A percentile compares a stretch with the other conserved stretches of the same genome.
Evolutionary conservation across 2,888 invertebrate species (phyloP).

Genomic region (Eurytoma adleriae): DNA sequence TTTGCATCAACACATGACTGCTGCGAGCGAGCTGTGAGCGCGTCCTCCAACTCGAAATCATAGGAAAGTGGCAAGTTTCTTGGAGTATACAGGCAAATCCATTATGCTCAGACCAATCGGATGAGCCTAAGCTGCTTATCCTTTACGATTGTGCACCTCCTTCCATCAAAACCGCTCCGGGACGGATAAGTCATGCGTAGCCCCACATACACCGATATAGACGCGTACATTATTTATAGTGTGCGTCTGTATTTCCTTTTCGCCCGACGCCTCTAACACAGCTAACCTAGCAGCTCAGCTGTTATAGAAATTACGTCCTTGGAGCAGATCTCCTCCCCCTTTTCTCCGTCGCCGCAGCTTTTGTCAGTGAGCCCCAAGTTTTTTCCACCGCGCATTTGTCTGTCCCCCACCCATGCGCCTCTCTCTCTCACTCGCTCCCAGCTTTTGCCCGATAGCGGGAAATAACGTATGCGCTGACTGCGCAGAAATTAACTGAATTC

Average conservation of each 20-base stretch:
- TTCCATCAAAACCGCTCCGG: not conserved
- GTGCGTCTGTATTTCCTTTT: slow-evolving; percentile 37
- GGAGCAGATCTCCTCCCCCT: slow-evolving; percentile 1
- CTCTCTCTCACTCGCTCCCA: not conserved
- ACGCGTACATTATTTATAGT: not conserved
- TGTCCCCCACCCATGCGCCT: not conserved
- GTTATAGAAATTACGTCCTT: slow-evolving; percentile 41
- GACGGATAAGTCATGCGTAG: slow-evolving; percentile 33
- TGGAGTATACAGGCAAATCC: slow-evolving; percentile 39
- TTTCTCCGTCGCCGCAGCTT: not conserved
- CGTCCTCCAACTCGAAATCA: slow-evolving; percentile 13
- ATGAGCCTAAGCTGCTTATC: slow-evolving; percentile 58
- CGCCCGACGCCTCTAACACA: slow-evolving; percentile 25
- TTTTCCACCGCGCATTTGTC: slow-evolving; percentile 19
- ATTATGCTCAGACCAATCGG: slow-evolving; percentile 55
- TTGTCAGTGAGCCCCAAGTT: slow-evolving; percentile 6
- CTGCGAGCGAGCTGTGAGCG: no score
- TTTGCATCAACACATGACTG: not conserved
- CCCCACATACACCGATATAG: slow-evolving; percentile 15
- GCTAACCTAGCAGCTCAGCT: not conserved
- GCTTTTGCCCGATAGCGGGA: slow-evolving; percentile 10
- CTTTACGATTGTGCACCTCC: slow-evolving; percentile 51
- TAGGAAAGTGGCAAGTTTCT: slow-evolving; percentile 47
- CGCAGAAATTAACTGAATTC: slow-evolving; percentile 53
- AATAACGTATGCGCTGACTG: slow-evolving; percentile 50